Conservation (phyloP, 1,140 invertebrate species). For the Pachypsylla venusta region DNA sequence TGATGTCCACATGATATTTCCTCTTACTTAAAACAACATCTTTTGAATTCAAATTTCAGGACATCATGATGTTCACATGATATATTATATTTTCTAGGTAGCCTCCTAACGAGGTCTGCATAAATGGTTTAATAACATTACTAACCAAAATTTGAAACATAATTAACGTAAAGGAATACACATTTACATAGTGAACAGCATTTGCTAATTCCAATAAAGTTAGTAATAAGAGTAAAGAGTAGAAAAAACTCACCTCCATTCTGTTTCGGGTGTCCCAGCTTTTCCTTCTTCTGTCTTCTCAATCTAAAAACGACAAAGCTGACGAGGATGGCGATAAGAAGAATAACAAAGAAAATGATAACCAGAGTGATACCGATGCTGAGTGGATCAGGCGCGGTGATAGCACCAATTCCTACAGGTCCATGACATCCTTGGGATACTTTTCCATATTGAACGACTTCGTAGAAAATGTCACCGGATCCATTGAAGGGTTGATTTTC, state of each 20-base stretch:
- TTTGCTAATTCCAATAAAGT: too few relatives aligned
- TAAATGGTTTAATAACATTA: too few relatives aligned
- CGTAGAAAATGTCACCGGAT: slow-evolving; percentile 59
- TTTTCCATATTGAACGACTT: slow-evolving; percentile 49
- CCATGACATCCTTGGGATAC: slow-evolving; percentile 49
- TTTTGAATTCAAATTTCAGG: too few relatives aligned
- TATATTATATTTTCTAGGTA: too few relatives aligned
- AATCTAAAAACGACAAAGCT: slow-evolving; percentile 79
- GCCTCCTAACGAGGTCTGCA: too few relatives aligned
- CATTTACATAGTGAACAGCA: too few relatives aligned
- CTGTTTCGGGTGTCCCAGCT: slow-evolving; percentile 39
- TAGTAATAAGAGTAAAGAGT: too few relatives aligned
- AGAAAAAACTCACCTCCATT: slow-evolving; percentile 41
- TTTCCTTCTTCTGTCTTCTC: slow-evolving; percentile 68
- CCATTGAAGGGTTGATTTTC: slow-evolving; percentile 80
- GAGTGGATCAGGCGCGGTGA: slow-evolving; percentile 63
- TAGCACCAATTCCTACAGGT: slow-evolving; percentile 50
- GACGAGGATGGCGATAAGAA: slow-evolving; percentile 71
- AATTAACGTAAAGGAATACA: too few relatives aligned
- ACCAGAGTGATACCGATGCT: slow-evolving; percentile 83
- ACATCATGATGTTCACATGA: too few relatives aligned
- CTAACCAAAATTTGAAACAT: too few relatives aligned
- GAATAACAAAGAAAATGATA: slow-evolving; percentile 82
- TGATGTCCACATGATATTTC: too few relatives aligned
- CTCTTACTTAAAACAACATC: too few relatives aligned